Conservation (phyloP, 2,113 vertebrate genomes). For the Gymnocephalus cernua region DNA sequence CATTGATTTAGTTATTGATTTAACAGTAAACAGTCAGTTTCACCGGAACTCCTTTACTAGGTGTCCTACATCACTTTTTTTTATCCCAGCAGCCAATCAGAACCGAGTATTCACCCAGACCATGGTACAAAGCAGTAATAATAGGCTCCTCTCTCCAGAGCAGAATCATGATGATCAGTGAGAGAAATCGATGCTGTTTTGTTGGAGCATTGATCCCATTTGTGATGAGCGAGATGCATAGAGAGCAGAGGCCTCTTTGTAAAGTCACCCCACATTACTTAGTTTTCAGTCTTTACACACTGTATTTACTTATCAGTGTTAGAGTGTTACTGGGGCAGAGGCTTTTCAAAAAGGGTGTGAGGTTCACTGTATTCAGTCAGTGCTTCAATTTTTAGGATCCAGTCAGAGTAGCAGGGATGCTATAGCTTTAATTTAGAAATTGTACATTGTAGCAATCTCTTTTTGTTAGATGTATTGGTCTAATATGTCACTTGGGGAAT, state of each 20-base stretch:
- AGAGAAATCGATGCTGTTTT: conserved; percentile 72
- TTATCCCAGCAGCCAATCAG: too few species aligned
- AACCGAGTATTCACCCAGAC: too few species aligned
- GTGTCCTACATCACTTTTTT: too few species aligned
- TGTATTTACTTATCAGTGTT: conserved; percentile 55
- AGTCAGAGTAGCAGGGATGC: not conserved
- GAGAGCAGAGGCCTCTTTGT: conserved; percentile 55
- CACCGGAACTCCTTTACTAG: too few species aligned
- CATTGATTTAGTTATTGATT: too few species aligned
- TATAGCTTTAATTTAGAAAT: not conserved
- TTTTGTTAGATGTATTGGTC: not conserved
- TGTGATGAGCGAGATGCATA: conserved; percentile 60
- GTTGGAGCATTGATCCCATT: conserved; percentile 73
- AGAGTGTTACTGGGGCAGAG: not conserved
- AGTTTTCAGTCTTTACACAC: conserved; percentile 48
- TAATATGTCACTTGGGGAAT: not conserved
- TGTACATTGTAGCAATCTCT: not conserved
- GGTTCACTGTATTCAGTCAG: conserved; percentile 13
- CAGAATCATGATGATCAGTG: conserved; percentile 65
- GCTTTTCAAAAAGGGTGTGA: conserved; percentile 20
- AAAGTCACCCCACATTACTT: conserved; percentile 57
- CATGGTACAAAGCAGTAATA: conserved; percentile 48
- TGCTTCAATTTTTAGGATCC: not conserved
- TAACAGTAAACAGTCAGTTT: too few species aligned
- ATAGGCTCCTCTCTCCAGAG: conserved; percentile 39